Percentiles rank a stretch among this genome's conserved stretches.
phyloP scores from a whole-genome alignment of 92 coral and sea anemone species.

The Plumapathes pennacea region DNA sequence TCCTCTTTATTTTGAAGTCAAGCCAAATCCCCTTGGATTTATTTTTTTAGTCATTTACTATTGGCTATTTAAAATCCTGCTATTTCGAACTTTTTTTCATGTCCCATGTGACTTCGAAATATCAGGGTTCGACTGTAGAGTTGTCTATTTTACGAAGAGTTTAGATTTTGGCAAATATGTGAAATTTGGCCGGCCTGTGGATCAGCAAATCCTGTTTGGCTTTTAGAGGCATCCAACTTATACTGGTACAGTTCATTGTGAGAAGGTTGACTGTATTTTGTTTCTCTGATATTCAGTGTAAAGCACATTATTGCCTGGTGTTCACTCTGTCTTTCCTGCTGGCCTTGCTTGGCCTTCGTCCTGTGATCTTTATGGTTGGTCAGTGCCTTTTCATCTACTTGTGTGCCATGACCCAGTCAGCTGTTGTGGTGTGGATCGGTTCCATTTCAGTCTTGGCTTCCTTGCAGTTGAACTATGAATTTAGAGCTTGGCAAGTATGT shows the following conservation, averaged over 20 bases:
- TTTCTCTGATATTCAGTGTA: conserved; percentile 31
- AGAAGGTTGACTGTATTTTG: background rate
- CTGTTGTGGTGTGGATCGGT: conserved; percentile 53
- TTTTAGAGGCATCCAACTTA: background rate
- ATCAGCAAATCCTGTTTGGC: no score
- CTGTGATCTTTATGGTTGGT: conserved; percentile 52
- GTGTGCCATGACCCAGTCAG: conserved; percentile 53
- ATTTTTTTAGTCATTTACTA: no score
- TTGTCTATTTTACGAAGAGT: no score
- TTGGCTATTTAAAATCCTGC: no score
- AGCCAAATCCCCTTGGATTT: no score
- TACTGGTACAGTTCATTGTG: background rate
- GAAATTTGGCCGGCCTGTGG: no score
- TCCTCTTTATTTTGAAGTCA: no score
- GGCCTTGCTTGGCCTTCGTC: conserved; percentile 22
- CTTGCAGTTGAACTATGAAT: conserved; percentile 48
- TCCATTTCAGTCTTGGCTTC: conserved; percentile 48
- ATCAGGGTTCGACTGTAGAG: background rate
- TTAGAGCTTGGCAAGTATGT: conserved; percentile 70
- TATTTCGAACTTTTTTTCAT: no score
- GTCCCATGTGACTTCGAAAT: no score
- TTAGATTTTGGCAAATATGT: no score
- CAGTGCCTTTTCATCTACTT: conserved; percentile 57
- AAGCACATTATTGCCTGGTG: conserved; percentile 49
- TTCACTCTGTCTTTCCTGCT: conserved; percentile 49